Conservation (phyloP, 1,140 invertebrate genomes). For the Cydia pomonella region DNA sequence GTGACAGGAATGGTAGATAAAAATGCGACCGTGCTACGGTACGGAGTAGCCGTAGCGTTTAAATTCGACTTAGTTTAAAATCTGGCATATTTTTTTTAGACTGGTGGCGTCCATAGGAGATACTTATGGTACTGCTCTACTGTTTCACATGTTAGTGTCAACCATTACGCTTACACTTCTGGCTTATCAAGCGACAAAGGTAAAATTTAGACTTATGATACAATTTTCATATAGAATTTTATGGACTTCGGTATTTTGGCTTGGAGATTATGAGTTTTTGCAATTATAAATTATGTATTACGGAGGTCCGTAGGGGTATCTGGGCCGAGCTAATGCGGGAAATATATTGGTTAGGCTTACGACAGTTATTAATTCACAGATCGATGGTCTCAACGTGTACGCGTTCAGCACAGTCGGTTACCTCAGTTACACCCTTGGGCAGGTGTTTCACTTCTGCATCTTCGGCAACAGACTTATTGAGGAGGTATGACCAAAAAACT, state of each 20-base stretch:
- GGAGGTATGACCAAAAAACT: constrained; percentile 82
- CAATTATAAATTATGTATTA: too few species aligned
- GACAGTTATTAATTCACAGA: constrained; percentile 73
- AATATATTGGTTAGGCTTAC: too few species aligned
- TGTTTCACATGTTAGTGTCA: constrained; percentile 91
- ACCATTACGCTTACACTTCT: constrained; percentile 90
- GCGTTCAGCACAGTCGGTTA: constrained; percentile 89
- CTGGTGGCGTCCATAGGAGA: constrained; percentile 89
- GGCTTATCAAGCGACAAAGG: constrained; percentile 92
- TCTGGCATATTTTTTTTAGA: constrained; percentile 71
- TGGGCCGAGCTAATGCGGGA: too few species aligned
- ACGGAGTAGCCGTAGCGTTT: too few species aligned
- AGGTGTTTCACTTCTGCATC: constrained; percentile 92
- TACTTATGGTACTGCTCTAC: constrained; percentile 88
- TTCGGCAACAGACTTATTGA: constrained; percentile 92
- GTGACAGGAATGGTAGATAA: too few species aligned
- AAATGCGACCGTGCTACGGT: too few species aligned
- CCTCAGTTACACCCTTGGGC: constrained; percentile 87
- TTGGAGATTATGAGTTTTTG: too few species aligned
- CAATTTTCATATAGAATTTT: background rate
- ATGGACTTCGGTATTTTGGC: background rate
- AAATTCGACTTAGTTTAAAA: too few species aligned
- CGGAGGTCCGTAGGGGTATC: too few species aligned
- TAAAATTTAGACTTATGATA: constrained; percentile 57
- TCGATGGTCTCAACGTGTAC: constrained; percentile 87